Conservation (phyloP, 2,113 vertebrate genomes). For the Hippocampus abdominalis region DNA sequence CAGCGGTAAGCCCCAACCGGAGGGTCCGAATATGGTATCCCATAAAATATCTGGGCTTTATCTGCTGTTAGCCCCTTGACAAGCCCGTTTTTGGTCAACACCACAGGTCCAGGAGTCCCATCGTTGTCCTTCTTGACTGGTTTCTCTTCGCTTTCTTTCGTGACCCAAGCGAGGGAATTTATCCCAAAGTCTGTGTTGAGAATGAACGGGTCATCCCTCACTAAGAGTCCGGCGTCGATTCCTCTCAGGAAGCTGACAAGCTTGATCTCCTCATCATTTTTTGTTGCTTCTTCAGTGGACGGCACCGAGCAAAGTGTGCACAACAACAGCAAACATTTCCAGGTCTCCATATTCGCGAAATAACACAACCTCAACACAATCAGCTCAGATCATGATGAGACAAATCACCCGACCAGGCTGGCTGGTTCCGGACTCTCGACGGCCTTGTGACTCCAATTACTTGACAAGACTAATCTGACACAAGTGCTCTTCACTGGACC, state of each 20-base stretch:
- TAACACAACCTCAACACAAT: slow-evolving; percentile 1
- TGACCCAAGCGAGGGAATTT: slow-evolving; percentile 20
- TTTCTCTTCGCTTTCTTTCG: slow-evolving; percentile 5
- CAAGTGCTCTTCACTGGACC: slow-evolving; percentile 30
- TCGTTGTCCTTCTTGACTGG: slow-evolving; percentile 7
- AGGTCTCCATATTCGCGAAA: slow-evolving; percentile 49
- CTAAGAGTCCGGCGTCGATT: slow-evolving; percentile 31
- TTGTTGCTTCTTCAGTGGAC: slow-evolving; percentile 24
- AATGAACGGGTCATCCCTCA: slow-evolving; percentile 35
- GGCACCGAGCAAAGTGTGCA: slow-evolving; percentile 30
- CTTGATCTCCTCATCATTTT: slow-evolving; percentile 38
- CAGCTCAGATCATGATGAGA: slow-evolving; percentile 32
- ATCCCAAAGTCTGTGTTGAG: slow-evolving; percentile 30
- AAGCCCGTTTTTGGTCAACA: slow-evolving; percentile 59
- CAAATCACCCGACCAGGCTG: slow-evolving; percentile 5
- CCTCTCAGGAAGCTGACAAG: slow-evolving; percentile 51
- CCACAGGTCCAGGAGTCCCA: slow-evolving; percentile 41
- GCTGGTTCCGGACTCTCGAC: slow-evolving; percentile 16
- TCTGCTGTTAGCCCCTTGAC: slow-evolving; percentile 51
- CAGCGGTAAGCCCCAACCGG: slow-evolving; percentile 69
- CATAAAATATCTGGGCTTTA: slow-evolving; percentile 70
- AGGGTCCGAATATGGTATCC: slow-evolving; percentile 70
- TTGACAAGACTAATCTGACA: slow-evolving; percentile 47
- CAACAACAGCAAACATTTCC: slow-evolving; percentile 42
- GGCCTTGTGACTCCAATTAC: slow-evolving; percentile 69